Percentiles rank a stretch among this genome's conserved stretches.
phyloP scores from a whole-genome alignment of 2,888 invertebrate species.

The Ormia ochracea region DNA sequence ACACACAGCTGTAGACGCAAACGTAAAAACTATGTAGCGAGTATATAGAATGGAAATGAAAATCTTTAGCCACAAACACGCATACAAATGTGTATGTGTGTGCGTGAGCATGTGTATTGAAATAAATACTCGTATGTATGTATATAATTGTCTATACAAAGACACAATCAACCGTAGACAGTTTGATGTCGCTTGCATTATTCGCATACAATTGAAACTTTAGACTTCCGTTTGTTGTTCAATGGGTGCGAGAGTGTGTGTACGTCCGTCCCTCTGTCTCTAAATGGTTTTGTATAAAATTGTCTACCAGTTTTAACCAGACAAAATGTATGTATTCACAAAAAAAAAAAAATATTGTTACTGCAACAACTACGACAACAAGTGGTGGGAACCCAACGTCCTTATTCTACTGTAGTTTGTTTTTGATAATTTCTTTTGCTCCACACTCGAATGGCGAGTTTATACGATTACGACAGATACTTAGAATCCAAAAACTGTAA shows the following conservation, averaged over 20 bases:
- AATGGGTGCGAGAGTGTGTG: constrained; percentile 7
- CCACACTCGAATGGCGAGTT: constrained; percentile 7
- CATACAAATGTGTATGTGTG: neutral
- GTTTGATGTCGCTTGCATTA: neutral
- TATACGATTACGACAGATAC: constrained; percentile 14
- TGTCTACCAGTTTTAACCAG: constrained; percentile 58
- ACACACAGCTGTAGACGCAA: neutral
- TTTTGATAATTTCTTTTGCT: neutral
- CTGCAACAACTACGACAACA: constrained; percentile 35
- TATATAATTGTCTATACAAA: constrained; percentile 21
- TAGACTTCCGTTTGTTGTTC: constrained; percentile 57
- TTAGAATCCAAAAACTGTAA: constrained; percentile 39
- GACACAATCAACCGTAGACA: neutral
- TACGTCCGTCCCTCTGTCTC: neutral
- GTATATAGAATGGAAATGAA: constrained; percentile 25
- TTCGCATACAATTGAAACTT: constrained; percentile 56
- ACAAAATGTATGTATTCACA: constrained; percentile 22
- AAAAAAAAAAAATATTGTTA: constrained; percentile 38
- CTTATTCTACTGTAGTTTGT: constrained; percentile 22
- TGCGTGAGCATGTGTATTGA: too few species aligned
- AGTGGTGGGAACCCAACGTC: constrained; percentile 22
- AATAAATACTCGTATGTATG: too few species aligned
- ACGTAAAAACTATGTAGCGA: neutral
- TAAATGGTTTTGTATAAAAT: constrained; percentile 30
- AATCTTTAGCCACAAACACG: neutral